Conservation (phyloP, 2,113 vertebrate species). For the Xiphophorus maculatus region DNA sequence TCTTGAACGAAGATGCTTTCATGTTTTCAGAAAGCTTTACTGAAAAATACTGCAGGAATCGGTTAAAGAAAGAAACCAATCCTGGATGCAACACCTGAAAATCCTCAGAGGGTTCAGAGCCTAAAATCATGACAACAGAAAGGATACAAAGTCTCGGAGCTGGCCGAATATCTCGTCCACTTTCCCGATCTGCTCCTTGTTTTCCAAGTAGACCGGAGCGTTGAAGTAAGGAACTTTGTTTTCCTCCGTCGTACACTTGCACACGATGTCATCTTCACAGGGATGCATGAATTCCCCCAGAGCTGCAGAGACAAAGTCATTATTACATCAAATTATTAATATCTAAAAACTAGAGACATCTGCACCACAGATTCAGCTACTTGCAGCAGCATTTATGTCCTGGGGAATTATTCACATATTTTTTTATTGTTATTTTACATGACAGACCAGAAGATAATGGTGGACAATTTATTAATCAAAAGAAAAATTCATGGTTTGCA, state of each 20-base stretch:
- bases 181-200: conserved; percentile 98
- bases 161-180: conserved; percentile 99
- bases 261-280: conserved; percentile 96
- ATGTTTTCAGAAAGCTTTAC: conserved; percentile 97
- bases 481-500: too few species aligned
- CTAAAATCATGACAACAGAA: conserved; percentile 32
- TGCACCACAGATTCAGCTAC: too few species aligned
- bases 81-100: not conserved
- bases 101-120: not conserved
- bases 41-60: conserved; percentile 91
- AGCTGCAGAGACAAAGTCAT: conserved; percentile 73
- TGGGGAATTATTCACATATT: too few species aligned
- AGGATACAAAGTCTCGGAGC: conserved; percentile 98
- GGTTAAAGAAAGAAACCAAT: conserved; percentile 78
- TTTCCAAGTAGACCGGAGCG: conserved; percentile 95
- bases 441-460: too few species aligned
- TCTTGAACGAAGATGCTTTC: conserved; percentile 98
- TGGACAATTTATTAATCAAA: too few species aligned
- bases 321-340: too few species aligned
- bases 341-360: too few species aligned
- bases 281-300: conserved; percentile 96
- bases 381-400: too few species aligned
- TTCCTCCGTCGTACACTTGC: conserved; percentile 93
- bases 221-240: conserved; percentile 99
- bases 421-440: too few species aligned